Conservation (phyloP, 2,113 vertebrate species). For the Turnix velox region DNA sequence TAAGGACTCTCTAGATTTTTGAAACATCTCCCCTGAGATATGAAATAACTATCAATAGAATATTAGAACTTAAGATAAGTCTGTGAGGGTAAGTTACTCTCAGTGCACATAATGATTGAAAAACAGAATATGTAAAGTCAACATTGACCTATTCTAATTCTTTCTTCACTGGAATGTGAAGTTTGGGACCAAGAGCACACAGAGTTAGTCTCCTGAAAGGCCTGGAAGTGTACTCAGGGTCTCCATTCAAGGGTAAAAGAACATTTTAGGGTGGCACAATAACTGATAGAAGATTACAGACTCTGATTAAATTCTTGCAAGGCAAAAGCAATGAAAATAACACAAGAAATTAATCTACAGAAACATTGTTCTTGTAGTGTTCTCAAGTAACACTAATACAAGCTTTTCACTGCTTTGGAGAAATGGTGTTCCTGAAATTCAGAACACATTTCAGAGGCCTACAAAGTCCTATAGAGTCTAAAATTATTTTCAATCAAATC, state of each 20-base stretch:
- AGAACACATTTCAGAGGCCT: background rate
- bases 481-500: background rate
- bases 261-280: rapidly evolving
- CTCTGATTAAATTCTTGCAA: conserved; percentile 5
- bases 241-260: background rate
- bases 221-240: background rate
- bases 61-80: background rate
- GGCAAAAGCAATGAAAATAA: conserved; percentile 20
- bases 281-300: conserved; percentile 5
- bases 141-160: background rate
- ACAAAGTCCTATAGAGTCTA: background rate
- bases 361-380: background rate
- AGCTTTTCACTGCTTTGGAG: conserved; percentile 24
- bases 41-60: background rate
- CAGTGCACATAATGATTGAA: background rate
- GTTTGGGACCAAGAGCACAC: background rate
- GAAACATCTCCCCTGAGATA: background rate
- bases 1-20: background rate
- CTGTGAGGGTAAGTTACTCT: background rate
- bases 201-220: background rate
- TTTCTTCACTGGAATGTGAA: background rate
- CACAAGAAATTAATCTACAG: conserved; percentile 32
- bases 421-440: background rate
- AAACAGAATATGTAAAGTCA: background rate
- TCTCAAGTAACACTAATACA: conserved; percentile 18